Conservation (phyloP, 2,113 vertebrate genomes). For the Castor canadensis region DNA sequence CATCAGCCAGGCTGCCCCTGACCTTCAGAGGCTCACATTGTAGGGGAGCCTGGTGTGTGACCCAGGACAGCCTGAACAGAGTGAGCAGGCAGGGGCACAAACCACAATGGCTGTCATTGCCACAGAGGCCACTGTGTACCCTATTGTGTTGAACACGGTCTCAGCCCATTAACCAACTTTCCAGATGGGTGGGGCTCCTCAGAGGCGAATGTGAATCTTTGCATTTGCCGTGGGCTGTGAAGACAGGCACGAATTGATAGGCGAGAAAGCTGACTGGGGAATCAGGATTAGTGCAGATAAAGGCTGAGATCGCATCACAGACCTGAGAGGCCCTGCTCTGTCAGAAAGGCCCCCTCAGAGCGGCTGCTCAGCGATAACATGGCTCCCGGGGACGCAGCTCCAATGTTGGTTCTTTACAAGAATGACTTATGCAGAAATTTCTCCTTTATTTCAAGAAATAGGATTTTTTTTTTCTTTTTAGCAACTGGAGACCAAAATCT, state of each 20-base stretch:
- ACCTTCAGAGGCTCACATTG: accelerated
- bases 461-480: conserved; percentile 54
- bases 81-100: not conserved
- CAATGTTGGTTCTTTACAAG: not conserved
- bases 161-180: not conserved
- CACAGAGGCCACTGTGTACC: accelerated
- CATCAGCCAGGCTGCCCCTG: not conserved
- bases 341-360: too few species aligned
- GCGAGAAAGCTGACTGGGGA: too few species aligned
- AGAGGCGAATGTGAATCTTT: accelerated
- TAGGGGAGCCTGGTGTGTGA: too few species aligned
- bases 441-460: not conserved
- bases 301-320: accelerated
- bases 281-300: accelerated
- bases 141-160: accelerated
- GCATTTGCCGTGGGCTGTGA: not conserved
- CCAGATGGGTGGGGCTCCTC: accelerated
- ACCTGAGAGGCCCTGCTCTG: not conserved
- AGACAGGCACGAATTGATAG: not conserved
- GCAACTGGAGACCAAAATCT: conserved; percentile 14
- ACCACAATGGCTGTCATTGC: not conserved
- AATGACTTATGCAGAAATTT: not conserved
- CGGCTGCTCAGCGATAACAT: not conserved
- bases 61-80: not conserved
- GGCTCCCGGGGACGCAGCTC: not conserved